Evolutionary conservation across 1,140 invertebrate species (phyloP), one percentile per base, ranked within the genome.

Genomic region (Leptonema lineaticorne): DNA sequence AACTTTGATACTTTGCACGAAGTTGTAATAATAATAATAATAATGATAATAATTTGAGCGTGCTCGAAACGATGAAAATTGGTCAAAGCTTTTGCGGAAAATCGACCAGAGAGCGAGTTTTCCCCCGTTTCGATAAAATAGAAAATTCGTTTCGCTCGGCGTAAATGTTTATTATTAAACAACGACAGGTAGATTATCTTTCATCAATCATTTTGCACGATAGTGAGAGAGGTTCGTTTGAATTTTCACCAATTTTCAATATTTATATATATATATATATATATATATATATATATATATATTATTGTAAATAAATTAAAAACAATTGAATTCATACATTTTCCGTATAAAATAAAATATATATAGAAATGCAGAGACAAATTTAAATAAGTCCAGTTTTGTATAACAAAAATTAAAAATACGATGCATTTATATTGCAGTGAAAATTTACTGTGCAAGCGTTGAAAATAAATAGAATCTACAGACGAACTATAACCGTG

Each of bases 1-100:
- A 58, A 58, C 56, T 58, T 41, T 58, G 56, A 58, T 22, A n/a
- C 56, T 58, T 53, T 8, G 48, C 56, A 1, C 6, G 26, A 30
- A 26, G 4, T 3, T 22, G 26, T 28, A n/a, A 57, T 57, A 57
- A 57, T 57, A 22, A 22, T 22, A 22, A 27, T 58, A 58, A n/a
- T n/a, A n/a, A n/a, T n/a, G n/a, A n/a, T n/a, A n/a, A n/a, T n/a
- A n/a, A n/a, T n/a, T n/a, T n/a, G n/a, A n/a, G n/a, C n/a, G n/a
- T n/a, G n/a, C n/a, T n/a, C n/a, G n/a, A n/a, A 28, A 58, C 48
- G 48, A 53, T 20, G 24, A 6, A 53, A 26, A 53, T 53, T 53
- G 48, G 48, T 53, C 48, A 26, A 26, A 26, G 48, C 48, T 53
- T 53, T 3, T 20, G 18, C 6, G 6, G 18, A 48, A n/a, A 48